Conservation (phyloP, 2,113 vertebrate genomes). For the Climacteris rufus region DNA sequence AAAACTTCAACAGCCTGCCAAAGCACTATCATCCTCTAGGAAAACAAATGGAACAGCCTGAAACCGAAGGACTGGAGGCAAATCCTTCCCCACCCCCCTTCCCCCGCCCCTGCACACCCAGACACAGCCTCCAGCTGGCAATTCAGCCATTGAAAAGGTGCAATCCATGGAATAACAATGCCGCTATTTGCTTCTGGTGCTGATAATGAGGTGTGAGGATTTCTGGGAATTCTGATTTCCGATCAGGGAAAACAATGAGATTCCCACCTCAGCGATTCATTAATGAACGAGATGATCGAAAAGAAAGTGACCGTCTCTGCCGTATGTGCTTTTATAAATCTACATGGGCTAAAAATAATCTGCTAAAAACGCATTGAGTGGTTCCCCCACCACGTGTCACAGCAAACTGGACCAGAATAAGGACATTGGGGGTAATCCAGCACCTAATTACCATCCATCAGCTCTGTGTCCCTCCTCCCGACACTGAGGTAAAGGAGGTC, state of each 20-base stretch:
- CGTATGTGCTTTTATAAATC: not conserved
- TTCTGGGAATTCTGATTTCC: not conserved
- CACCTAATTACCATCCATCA: accelerated
- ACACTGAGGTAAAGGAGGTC: not conserved
- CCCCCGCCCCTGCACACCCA: not conserved
- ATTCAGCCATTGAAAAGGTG: not conserved
- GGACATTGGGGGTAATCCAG: accelerated
- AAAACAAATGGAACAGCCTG: not conserved
- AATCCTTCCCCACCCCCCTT: not conserved
- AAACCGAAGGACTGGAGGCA: not conserved
- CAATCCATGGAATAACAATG: not conserved
- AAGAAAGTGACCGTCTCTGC: not conserved
- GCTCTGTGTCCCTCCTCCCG: not conserved
- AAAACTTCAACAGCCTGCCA: not conserved
- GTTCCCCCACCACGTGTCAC: not conserved
- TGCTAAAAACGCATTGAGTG: not conserved
- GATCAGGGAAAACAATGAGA: not conserved
- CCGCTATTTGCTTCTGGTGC: not conserved
- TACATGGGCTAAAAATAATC: accelerated
- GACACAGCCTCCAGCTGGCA: not conserved
- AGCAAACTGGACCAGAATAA: accelerated
- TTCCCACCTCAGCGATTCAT: not conserved
- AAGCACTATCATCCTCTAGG: not conserved
- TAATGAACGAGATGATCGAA: not conserved
- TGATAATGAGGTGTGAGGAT: not conserved